Percentiles rank a stretch among this genome's conserved stretches.
Evolutionary conservation across 2,888 invertebrate species (phyloP).

Genomic region (Acleris cristana): DNA sequence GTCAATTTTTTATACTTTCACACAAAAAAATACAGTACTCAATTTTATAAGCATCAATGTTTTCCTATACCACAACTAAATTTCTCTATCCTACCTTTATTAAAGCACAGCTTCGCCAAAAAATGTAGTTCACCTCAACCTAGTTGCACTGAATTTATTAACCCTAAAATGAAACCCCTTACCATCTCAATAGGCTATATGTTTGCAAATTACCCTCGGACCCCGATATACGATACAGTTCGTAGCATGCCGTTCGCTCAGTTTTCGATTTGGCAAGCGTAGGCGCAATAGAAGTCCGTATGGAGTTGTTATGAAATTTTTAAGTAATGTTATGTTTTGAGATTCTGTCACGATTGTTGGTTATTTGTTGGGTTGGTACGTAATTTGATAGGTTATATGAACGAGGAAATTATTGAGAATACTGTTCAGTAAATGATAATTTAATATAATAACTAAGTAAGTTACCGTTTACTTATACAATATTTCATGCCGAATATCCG

Average conservation of each 20-base stretch:
- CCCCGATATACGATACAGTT: conserved; percentile 30
- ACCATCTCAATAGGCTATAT: conserved; percentile 32
- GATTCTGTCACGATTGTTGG: conserved; percentile 22
- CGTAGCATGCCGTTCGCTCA: conserved; percentile 39
- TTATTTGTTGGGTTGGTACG: not conserved
- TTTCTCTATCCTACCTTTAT: not conserved
- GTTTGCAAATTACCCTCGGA: conserved; percentile 32
- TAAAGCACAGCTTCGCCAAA: not conserved
- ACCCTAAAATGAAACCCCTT: conserved; percentile 34
- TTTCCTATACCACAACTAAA: not conserved
- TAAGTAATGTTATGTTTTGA: conserved; percentile 33
- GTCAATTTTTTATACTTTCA: not conserved
- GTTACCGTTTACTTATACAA: no score
- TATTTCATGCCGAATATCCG: no score
- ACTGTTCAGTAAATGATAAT: no score
- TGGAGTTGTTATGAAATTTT: conserved; percentile 37
- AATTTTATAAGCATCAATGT: not conserved
- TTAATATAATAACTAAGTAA: no score
- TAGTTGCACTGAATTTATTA: conserved; percentile 26
- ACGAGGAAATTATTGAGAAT: no score
- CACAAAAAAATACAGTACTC: not conserved
- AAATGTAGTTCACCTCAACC: conserved; percentile 12
- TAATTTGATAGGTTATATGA: not conserved
- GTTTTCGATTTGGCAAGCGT: conserved; percentile 53
- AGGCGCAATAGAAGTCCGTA: conserved; percentile 32